Conservation (phyloP, 2,113 vertebrate genomes). For the Eulemur macaco region DNA sequence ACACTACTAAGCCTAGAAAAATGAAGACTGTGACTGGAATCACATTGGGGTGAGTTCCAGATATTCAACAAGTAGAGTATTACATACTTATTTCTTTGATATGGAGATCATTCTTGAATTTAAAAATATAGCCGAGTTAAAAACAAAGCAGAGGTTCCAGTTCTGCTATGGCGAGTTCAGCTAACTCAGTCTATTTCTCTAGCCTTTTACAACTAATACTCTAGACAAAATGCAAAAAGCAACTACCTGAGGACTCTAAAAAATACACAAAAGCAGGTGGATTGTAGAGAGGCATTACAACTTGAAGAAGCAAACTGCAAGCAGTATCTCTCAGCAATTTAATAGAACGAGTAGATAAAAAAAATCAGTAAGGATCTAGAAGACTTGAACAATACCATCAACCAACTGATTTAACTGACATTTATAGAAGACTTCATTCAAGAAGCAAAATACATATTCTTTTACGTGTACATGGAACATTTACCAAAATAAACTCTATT, state of each 20-base stretch:
- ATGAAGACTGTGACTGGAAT: background rate
- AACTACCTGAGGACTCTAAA: background rate
- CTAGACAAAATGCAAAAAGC: background rate
- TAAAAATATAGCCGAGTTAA: background rate
- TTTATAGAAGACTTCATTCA: background rate
- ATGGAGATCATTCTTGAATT: background rate
- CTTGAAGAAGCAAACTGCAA: background rate
- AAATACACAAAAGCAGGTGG: background rate
- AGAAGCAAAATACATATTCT: background rate
- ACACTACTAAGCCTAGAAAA: background rate
- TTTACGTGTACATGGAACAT: background rate
- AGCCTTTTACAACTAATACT: background rate
- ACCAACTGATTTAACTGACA: background rate
- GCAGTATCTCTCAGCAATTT: background rate
- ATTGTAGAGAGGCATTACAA: background rate
- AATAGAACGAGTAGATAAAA: background rate
- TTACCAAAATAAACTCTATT: background rate
- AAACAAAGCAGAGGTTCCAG: background rate
- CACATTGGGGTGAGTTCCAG: background rate
- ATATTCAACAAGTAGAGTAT: background rate
- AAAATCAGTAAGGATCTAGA: background rate
- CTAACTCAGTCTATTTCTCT: background rate
- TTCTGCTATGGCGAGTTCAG: background rate
- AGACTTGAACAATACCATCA: background rate
- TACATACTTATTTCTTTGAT: background rate